Percentiles rank a stretch among this genome's conserved stretches.
Conservation (phyloP, 2,797 vertebrate species). For the Malurus splendens region DNA sequence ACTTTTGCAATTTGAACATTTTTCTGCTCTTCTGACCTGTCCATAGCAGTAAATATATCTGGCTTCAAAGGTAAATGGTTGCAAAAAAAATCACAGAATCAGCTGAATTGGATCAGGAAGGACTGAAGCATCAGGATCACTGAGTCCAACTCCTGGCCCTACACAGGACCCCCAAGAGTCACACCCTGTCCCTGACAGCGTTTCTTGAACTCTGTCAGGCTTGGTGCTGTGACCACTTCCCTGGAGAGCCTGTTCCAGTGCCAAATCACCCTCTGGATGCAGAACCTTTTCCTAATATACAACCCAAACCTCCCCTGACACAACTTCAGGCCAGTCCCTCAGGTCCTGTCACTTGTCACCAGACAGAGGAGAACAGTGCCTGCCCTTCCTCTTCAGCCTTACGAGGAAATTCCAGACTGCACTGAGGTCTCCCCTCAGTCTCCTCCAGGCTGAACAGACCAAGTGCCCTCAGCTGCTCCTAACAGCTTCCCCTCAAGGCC, state of each 20-base stretch:
- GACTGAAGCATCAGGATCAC: background rate
- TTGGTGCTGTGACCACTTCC: accelerated
- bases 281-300: accelerated
- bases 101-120: background rate
- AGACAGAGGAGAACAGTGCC: too few relatives aligned
- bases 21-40: background rate
- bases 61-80: background rate
- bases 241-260: too few relatives aligned
- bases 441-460: background rate
- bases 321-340: accelerated
- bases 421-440: accelerated
- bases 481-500: background rate
- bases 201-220: background rate
- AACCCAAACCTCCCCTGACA: background rate
- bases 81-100: background rate
- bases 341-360: accelerated
- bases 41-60: background rate
- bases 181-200: background rate
- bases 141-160: accelerated
- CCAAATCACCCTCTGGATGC: accelerated
- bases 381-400: background rate
- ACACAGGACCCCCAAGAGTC: background rate
- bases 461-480: accelerated
- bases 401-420: accelerated
- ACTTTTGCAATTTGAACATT: background rate